These are phyloP conservation scores for Drosophila rufa DNA, from an alignment of 1,140 invertebrate genomes.

Conservation along the genomic window DNA sequence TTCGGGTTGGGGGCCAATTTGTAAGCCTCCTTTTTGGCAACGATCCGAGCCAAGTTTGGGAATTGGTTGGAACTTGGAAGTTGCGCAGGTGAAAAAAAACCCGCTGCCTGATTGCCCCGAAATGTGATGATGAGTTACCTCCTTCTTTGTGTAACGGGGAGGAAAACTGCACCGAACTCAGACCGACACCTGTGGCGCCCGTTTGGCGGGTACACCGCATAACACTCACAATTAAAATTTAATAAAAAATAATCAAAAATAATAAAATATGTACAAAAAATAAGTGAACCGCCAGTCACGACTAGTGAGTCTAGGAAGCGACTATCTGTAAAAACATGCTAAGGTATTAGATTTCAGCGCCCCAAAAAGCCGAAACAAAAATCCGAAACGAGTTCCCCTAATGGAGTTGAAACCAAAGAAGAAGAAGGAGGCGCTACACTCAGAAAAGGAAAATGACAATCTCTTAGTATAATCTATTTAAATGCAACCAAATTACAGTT, in stretches of 20 bases:
- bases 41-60: constrained; percentile 12
- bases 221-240: constrained; percentile 68
- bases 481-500: neutral
- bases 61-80: neutral
- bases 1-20: constrained; percentile 46
- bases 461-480: neutral
- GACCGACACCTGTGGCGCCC: constrained; percentile 54
- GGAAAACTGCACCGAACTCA: constrained; percentile 13
- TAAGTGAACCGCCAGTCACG: constrained; percentile 26
- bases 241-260: constrained; percentile 56
- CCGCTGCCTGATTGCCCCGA: constrained; percentile 38
- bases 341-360: constrained; percentile 75
- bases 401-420: constrained; percentile 30
- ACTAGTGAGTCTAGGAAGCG: constrained; percentile 59
- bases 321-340: constrained; percentile 47
- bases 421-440: constrained; percentile 33
- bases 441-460: neutral
- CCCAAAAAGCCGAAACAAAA: constrained; percentile 9
- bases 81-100: constrained; percentile 8
- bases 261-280: constrained; percentile 30
- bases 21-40: constrained; percentile 54
- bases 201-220: constrained; percentile 59
- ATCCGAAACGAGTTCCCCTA: constrained; percentile 59
- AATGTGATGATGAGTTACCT: constrained; percentile 54
- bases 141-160: constrained; percentile 5